A percentile compares a stretch with the other conserved stretches of the same genome.
Conservation (phyloP, 2,797 vertebrate genomes). For the Lepilemur septentrionalis region DNA sequence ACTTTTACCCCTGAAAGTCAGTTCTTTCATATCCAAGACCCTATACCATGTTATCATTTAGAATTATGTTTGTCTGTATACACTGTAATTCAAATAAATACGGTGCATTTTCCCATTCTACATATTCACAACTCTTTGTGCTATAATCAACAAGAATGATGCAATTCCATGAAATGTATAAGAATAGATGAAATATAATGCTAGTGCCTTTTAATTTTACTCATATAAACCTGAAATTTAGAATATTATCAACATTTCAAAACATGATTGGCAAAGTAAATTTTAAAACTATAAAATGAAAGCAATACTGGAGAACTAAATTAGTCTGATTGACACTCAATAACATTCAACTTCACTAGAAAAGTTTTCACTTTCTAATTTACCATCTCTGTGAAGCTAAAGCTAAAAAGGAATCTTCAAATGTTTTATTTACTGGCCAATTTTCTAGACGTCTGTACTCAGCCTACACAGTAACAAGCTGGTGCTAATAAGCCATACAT, state of each 20-base stretch:
- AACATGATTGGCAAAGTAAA: neutral
- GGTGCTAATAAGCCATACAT: conserved; percentile 75
- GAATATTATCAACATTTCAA: conserved; percentile 13
- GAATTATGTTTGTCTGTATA: neutral
- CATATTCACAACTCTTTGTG: neutral
- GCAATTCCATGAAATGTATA: neutral
- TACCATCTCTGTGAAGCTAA: conserved; percentile 33
- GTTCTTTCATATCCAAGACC: neutral
- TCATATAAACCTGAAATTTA: neutral
- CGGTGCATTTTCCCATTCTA: neutral
- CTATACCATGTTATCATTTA: neutral
- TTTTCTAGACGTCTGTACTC: conserved; percentile 66
- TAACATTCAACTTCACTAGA: conserved; percentile 9
- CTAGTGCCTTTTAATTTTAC: neutral
- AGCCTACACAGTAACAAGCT: conserved; percentile 67
- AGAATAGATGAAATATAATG: neutral
- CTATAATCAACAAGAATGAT: neutral
- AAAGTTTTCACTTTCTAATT: conserved; percentile 36
- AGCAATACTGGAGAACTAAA: neutral
- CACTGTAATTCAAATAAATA: neutral
- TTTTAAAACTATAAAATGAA: neutral
- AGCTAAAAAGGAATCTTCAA: conserved; percentile 31
- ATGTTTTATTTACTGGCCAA: conserved; percentile 72
- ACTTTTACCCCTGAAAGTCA: neutral
- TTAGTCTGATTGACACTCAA: conserved; percentile 1